These are phyloP conservation scores for Enteromius argenteus DNA, from an alignment of 2,797 vertebrate species.

Conservation along the genomic window DNA sequence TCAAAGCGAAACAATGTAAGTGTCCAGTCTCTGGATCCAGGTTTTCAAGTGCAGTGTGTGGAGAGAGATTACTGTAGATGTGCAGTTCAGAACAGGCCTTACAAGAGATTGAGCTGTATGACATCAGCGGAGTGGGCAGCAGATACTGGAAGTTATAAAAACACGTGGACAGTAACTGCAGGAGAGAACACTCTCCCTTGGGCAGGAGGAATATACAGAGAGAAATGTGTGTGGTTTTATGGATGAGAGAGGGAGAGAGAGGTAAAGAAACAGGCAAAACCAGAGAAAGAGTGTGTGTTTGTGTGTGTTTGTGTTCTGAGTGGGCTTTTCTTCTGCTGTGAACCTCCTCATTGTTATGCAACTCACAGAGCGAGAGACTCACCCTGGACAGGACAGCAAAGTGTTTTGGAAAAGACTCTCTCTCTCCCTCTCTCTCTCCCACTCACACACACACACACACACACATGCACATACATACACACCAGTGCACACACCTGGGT, in stretches of 20 bases:
- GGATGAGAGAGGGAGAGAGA: slow-evolving; percentile 41
- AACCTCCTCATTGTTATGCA: slow-evolving; percentile 65
- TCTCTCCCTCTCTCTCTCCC: background rate
- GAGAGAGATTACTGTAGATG: slow-evolving; percentile 39
- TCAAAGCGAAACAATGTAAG: background rate
- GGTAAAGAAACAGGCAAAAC: slow-evolving; percentile 40
- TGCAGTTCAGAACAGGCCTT: slow-evolving; percentile 29
- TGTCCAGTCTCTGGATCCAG: background rate
- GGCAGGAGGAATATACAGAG: slow-evolving; percentile 48
- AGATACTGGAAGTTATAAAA: slow-evolving; percentile 59
- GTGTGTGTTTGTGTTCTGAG: slow-evolving; percentile 57
- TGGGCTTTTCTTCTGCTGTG: slow-evolving; percentile 64
- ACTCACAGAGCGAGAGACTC: slow-evolving; percentile 65
- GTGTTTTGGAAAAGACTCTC: slow-evolving; percentile 59
- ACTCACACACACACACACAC: background rate
- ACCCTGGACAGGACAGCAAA: slow-evolving; percentile 66
- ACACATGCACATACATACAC: slow-evolving; percentile 17
- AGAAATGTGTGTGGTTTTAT: slow-evolving; percentile 39
- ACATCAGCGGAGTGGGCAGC: slow-evolving; percentile 59
- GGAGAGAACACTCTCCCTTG: slow-evolving; percentile 58
- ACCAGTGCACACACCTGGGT: slow-evolving; percentile 44
- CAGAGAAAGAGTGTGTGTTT: slow-evolving; percentile 43
- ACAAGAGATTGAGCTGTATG: slow-evolving; percentile 40
- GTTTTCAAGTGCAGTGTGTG: background rate
- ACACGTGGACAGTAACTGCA: slow-evolving; percentile 59